phyloP scores from a whole-genome alignment of 2,113 vertebrate species.

The Cariama cristata region DNA sequence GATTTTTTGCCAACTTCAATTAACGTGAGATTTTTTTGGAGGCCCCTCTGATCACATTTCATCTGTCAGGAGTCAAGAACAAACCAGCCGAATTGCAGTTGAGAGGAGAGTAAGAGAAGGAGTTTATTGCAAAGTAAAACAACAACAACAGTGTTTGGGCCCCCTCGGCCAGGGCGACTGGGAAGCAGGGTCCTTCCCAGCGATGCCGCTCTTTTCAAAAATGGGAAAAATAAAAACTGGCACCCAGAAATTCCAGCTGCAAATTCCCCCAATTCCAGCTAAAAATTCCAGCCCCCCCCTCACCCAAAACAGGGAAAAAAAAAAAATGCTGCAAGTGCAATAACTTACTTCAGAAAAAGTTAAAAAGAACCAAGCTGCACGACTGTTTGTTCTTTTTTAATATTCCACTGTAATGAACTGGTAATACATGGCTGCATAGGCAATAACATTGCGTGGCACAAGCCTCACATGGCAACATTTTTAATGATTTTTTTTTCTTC shows the following conservation, averaged over 20 bases:
- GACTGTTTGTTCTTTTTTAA: slow-evolving; percentile 69
- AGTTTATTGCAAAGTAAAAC: slow-evolving; percentile 78
- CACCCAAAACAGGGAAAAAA: background rate
- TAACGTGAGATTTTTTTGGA: slow-evolving; percentile 83
- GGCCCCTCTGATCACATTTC: slow-evolving; percentile 86
- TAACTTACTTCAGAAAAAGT: slow-evolving; percentile 83
- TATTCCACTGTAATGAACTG: slow-evolving; percentile 76
- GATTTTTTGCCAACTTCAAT: slow-evolving; percentile 93
- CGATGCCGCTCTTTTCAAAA: background rate
- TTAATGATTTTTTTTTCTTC: background rate
- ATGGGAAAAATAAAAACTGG: background rate
- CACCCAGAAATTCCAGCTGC: background rate
- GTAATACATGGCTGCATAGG: slow-evolving; percentile 80
- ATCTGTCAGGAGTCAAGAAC: slow-evolving; percentile 79
- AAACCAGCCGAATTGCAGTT: slow-evolving; percentile 78
- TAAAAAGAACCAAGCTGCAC: slow-evolving; percentile 52
- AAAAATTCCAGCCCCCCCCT: background rate
- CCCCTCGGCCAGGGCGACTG: background rate
- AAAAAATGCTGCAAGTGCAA: slow-evolving; percentile 79
- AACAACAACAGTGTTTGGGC: slow-evolving; percentile 52
- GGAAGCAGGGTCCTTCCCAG: background rate
- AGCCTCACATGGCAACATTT: slow-evolving; percentile 66
- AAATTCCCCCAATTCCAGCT: too few species aligned
- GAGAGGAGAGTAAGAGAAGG: slow-evolving; percentile 70
- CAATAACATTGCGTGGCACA: slow-evolving; percentile 77